A percentile compares a stretch with the other conserved stretches of the same genome.
phyloP scores from a whole-genome alignment of 2,113 vertebrate genomes.

The Mormyrus iriodes region DNA sequence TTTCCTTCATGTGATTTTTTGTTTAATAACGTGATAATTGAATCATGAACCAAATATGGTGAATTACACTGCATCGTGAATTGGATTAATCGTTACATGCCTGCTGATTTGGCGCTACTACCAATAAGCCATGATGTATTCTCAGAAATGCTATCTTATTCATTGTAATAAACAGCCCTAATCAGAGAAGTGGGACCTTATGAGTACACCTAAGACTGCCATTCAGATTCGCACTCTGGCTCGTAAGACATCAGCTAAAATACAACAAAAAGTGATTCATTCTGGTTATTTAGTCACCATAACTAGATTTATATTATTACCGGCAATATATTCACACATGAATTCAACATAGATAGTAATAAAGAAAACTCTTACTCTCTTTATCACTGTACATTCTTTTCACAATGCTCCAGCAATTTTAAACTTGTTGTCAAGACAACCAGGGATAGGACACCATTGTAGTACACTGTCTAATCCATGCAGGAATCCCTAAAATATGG shows the following conservation, averaged over 20 bases:
- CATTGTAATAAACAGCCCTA: neutral
- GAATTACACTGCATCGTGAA: neutral
- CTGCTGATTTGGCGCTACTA: neutral
- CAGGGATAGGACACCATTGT: neutral
- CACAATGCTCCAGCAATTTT: slow-evolving; percentile 4
- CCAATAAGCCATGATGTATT: neutral
- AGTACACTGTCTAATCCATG: slow-evolving; percentile 7
- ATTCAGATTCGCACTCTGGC: too few species aligned
- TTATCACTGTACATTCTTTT: neutral
- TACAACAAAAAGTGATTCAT: neutral
- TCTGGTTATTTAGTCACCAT: neutral
- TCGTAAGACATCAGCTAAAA: neutral
- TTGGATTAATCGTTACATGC: neutral
- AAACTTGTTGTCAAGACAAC: slow-evolving; percentile 20
- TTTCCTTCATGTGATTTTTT: neutral
- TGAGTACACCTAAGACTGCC: neutral
- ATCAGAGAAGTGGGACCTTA: neutral
- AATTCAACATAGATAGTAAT: neutral
- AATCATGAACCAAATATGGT: neutral
- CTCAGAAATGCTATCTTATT: neutral
- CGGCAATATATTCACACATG: neutral
- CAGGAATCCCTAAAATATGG: slow-evolving; percentile 1
- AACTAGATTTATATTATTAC: neutral
- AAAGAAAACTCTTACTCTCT: neutral
- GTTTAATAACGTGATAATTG: neutral